Evolutionary conservation across 2,888 invertebrate genomes (phyloP), one percentile per base, ranked within the genome.

Genomic region (Oegoconia quadripuncta): DNA sequence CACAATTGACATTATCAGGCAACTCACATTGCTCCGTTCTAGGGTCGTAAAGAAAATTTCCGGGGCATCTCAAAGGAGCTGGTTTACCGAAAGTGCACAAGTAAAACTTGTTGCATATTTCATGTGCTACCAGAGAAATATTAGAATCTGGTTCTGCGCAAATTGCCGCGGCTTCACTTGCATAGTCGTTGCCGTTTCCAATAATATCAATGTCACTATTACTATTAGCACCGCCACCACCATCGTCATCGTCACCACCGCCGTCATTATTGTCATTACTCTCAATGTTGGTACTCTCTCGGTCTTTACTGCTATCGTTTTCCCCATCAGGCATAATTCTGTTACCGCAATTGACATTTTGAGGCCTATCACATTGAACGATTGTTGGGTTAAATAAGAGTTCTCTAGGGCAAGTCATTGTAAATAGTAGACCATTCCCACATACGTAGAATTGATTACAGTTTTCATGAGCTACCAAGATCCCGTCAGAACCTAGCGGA

Each of bases 381-480:
- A 20, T 50, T 0, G 36, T 15, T 0, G 63, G 57, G 37, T 73
- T 65, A 42, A 54, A 75, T 5, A 64, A 35, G 6, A 71, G 54
- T 12, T 36, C 41, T 2, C 34, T 37, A 1, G 56, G 52, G 27
- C 74, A 75, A 3, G 3, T 29, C 4, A 53, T 2, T 0, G 54
- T 33, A 0, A 69, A 46, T 2, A 69, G 64, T 8, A 27, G n/a
- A 6, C 69, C 61, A 16, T 54, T n/a, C 8, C 12, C 20, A 20
- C 74, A 76, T 34, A 53, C 57, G 37, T 72, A 73, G 31, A 57
- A 72, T 36, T 59, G 40, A 23, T 63, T 59, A 41, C 74, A 74
- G 22, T 50, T 48, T 48, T 64, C 56, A 33, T 73, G 64, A 11
- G 65, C 59, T 1, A 68, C 42, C 1, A 69, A 37, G 1, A 49